Percentiles rank a stretch among this genome's conserved stretches.
Conservation (phyloP, 2,888 invertebrate species). For the Lochmaea capreae region DNA sequence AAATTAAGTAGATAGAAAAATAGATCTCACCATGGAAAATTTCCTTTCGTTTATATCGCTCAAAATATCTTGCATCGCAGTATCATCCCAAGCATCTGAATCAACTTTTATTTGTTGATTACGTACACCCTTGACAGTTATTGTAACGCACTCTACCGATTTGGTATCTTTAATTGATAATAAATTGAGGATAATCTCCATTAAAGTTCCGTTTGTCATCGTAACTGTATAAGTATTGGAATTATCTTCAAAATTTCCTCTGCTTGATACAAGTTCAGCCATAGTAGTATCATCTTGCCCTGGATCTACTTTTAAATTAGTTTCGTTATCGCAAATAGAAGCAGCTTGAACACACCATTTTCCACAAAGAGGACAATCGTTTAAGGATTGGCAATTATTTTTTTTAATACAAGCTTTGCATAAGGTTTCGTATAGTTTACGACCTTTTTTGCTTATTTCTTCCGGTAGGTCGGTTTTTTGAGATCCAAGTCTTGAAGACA, state of each 20-base stretch:
- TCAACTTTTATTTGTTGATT: neutral
- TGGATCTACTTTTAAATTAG: neutral
- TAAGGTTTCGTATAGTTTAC: constrained; percentile 26
- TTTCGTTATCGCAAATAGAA: constrained; percentile 9
- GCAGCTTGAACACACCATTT: constrained; percentile 26
- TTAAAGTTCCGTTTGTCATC: constrained; percentile 22
- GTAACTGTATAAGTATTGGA: constrained; percentile 27
- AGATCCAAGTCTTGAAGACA: neutral
- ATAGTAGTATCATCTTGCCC: neutral
- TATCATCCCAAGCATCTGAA: neutral
- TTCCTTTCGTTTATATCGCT: neutral
- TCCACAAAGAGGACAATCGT: constrained; percentile 28
- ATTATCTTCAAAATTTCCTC: constrained; percentile 26
- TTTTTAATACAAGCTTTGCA: constrained; percentile 24
- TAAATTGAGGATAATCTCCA: constrained; percentile 44
- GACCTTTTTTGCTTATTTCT: constrained; percentile 21
- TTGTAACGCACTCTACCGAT: constrained; percentile 42
- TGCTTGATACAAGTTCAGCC: constrained; percentile 6
- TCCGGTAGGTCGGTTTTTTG: neutral
- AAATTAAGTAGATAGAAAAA: neutral
- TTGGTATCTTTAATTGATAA: constrained; percentile 41
- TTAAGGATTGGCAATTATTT: constrained; percentile 13
- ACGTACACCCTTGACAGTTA: constrained; percentile 40
- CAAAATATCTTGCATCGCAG: neutral
- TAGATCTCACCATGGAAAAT: constrained; percentile 10